Evolutionary conservation across 2,113 vertebrate genomes (phyloP).

Genomic region (Spilogale gracilis): DNA sequence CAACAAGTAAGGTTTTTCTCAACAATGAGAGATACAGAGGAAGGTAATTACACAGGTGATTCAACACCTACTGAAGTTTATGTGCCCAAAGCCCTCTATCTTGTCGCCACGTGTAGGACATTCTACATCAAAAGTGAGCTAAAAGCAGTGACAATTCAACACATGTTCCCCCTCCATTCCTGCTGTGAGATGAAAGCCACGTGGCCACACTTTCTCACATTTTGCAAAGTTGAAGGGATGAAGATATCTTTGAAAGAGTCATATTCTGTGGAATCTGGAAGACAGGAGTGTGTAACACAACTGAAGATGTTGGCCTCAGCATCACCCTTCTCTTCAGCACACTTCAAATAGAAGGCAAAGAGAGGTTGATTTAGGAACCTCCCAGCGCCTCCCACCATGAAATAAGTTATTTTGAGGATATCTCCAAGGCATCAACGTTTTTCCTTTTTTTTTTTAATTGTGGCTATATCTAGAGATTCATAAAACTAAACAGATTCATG

Average conservation of each 20-base stretch:
- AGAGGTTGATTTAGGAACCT: conserved; percentile 35
- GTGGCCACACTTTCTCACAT: conserved; percentile 9
- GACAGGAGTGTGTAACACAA: conserved; percentile 46
- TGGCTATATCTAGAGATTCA: conserved; percentile 47
- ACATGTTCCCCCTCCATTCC: background rate
- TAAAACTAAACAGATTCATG: background rate
- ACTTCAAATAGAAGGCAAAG: conserved; percentile 21
- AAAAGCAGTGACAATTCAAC: background rate
- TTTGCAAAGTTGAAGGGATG: conserved; percentile 70
- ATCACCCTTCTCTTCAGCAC: conserved; percentile 62
- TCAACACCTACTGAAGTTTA: background rate
- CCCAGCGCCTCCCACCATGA: conserved; percentile 43
- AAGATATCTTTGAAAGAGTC: conserved; percentile 69
- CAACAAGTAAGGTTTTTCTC: background rate
- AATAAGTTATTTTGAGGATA: conserved; percentile 47
- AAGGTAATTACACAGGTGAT: conserved; percentile 26
- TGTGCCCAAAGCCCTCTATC: background rate
- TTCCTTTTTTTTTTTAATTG: conserved; percentile 60
- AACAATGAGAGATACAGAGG: background rate
- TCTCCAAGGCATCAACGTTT: conserved; percentile 35
- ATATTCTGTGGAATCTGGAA: conserved; percentile 50
- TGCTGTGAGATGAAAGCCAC: background rate
- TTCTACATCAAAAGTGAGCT: background rate
- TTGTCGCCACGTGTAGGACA: background rate
- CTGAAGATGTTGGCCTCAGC: conserved; percentile 38